phyloP scores from a whole-genome alignment of 2,113 vertebrate genomes.

The Diadophis punctatus region DNA sequence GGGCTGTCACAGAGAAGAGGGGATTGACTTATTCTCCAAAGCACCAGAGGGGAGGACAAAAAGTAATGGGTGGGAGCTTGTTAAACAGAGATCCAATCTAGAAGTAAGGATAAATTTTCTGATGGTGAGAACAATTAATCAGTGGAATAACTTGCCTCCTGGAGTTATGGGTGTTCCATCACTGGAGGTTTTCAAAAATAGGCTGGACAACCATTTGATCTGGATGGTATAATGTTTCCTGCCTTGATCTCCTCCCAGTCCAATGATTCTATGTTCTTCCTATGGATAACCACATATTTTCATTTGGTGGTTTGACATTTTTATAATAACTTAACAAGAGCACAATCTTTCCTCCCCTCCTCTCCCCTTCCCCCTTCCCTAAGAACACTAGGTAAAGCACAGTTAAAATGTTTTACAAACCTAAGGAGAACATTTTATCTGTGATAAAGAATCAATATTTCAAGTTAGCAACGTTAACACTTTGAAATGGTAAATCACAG shows the following conservation, averaged over 20 bases:
- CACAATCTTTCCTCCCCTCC: neutral
- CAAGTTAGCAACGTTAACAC: constrained; percentile 29
- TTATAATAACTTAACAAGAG: constrained; percentile 24
- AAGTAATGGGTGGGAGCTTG: neutral
- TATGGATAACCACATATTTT: neutral
- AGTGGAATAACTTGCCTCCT: neutral
- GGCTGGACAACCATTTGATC: neutral
- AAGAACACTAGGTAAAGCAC: constrained; percentile 16
- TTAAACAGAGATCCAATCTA: neutral
- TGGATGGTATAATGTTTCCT: neutral
- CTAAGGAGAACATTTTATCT: constrained; percentile 5
- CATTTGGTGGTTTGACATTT: constrained; percentile 28
- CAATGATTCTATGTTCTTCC: neutral
- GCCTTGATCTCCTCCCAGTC: neutral
- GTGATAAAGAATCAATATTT: constrained; percentile 31
- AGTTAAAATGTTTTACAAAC: rapidly evolving
- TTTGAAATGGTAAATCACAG: constrained; percentile 44
- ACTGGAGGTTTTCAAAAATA: neutral
- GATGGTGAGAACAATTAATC: neutral
- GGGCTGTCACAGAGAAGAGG: neutral
- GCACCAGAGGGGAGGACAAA: neutral
- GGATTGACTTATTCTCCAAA: neutral
- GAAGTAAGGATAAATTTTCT: neutral
- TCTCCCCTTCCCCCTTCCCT: constrained; percentile 1
- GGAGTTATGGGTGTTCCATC: neutral